Percentiles rank a stretch among this genome's conserved stretches.
phyloP scores from a whole-genome alignment of 2,888 invertebrate species.

The Chloroclysta siterata region DNA sequence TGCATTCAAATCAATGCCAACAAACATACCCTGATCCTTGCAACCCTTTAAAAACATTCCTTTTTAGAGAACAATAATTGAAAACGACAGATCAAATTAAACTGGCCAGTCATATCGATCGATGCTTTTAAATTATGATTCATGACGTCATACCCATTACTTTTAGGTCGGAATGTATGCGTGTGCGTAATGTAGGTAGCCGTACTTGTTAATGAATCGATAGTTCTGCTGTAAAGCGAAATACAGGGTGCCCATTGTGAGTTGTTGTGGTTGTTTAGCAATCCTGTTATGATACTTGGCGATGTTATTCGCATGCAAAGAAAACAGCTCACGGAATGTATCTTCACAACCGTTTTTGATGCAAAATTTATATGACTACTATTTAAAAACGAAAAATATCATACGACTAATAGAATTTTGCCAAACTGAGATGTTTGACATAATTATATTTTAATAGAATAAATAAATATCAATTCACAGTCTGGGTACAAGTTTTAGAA shows the following conservation, averaged over 20 bases:
- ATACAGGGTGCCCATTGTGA: conserved; percentile 48
- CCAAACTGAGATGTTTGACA: too few species aligned
- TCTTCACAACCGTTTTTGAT: conserved; percentile 17
- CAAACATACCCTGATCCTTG: conserved; percentile 54
- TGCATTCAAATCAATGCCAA: conserved; percentile 49
- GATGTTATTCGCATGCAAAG: conserved; percentile 40
- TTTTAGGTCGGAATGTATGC: conserved; percentile 55
- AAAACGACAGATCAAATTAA: conserved; percentile 55
- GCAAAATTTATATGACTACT: conserved; percentile 6
- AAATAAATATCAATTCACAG: too few species aligned
- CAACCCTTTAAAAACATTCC: conserved; percentile 48
- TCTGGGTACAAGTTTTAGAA: too few species aligned
- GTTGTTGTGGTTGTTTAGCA: conserved; percentile 52
- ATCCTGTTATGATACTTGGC: conserved; percentile 45
- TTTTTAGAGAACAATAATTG: conserved; percentile 49
- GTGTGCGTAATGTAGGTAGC: conserved; percentile 59
- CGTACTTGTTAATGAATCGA: conserved; percentile 61
- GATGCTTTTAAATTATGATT: conserved; percentile 64
- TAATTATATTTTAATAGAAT: too few species aligned
- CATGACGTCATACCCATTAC: conserved; percentile 64
- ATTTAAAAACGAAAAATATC: too few species aligned
- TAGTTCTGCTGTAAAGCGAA: conserved; percentile 52
- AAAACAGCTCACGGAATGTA: conserved; percentile 40
- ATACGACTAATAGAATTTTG: too few species aligned
- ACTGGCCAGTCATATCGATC: conserved; percentile 64